These are phyloP conservation scores for Promerops cafer DNA, from an alignment of 2,113 vertebrate genomes.

Conservation along the genomic window DNA sequence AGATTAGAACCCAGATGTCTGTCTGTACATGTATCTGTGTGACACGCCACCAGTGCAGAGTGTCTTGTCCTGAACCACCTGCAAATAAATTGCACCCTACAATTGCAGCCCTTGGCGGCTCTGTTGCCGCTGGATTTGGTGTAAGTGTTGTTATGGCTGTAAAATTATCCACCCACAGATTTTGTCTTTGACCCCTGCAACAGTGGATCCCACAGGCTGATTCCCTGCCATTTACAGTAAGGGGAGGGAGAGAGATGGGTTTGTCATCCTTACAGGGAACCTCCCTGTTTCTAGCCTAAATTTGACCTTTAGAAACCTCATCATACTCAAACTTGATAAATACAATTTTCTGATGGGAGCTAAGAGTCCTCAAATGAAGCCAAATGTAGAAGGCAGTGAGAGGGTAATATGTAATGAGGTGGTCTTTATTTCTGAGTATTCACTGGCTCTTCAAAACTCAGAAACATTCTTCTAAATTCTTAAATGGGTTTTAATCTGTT, in stretches of 20 bases:
- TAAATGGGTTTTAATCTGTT: conserved; percentile 44
- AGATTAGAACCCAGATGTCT: background rate
- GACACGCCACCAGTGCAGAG: background rate
- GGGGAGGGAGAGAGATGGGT: background rate
- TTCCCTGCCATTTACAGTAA: conserved; percentile 6
- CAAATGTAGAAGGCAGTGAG: background rate
- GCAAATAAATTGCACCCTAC: background rate
- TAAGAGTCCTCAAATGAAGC: background rate
- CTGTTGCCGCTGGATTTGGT: background rate
- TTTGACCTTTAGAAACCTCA: background rate
- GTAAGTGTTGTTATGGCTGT: background rate
- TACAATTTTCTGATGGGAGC: background rate
- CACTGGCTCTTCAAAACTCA: background rate
- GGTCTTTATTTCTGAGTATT: background rate
- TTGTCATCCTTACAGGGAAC: background rate
- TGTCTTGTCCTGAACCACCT: background rate
- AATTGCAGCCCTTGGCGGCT: background rate
- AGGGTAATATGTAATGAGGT: background rate
- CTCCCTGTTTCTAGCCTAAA: background rate
- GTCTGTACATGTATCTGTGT: accelerated
- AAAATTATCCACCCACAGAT: background rate
- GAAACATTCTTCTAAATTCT: conserved; percentile 12
- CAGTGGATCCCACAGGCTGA: background rate
- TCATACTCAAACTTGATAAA: background rate
- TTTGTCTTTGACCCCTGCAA: conserved; percentile 25